Evolutionary conservation across 2,888 invertebrate genomes (phyloP), one percentile per base, ranked within the genome.

Genomic region (Agrochola litura): DNA sequence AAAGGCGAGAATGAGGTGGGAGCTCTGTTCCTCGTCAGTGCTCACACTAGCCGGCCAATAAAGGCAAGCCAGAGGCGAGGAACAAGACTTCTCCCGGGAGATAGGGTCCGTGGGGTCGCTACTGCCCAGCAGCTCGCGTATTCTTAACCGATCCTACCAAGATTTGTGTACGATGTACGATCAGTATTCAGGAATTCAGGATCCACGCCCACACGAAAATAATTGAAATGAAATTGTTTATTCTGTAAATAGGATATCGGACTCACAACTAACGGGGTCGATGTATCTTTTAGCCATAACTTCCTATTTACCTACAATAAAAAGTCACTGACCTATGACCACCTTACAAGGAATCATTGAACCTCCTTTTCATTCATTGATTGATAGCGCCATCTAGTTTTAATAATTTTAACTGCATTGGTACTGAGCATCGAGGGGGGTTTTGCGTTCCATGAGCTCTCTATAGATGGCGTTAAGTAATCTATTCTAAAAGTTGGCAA

Each of bases 381-480:
- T 12, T 19, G 9, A 52, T 8, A 61, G 52, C 52, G 77, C 77
- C 63, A 68, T 68, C 79, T 79, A 64, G 14, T 9, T 14, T n/a
- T 66, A 1, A 9, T 37, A 10, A 5, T 14, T 52, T 22, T 37
- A 14, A 82, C 30, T 64, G 43, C 1, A 0, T 25, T 68, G 2
- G 9, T 37, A 43, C 12, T 67, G 1, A 5, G 25, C 4, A 43
- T 37, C 52, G n/a, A 30, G 16, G 25, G 2, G 0, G 16, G 1
- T 19, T 25, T 46, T 37, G 3, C 2, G 49, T 82, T 76, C 4
- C 6, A 3, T 9, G 2, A 14, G 22, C 4, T 16, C 14, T 19
- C 1, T 37, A 54, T 12, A 79, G 82, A 82, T 82, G 82, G 63
- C 77, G 67, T 25, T 63, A 43, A 16, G 6, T n/a, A 61, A 41